These are phyloP conservation scores for Ormyrus pomaceus DNA, from an alignment of 2,888 invertebrate genomes.

Conservation along the genomic window DNA sequence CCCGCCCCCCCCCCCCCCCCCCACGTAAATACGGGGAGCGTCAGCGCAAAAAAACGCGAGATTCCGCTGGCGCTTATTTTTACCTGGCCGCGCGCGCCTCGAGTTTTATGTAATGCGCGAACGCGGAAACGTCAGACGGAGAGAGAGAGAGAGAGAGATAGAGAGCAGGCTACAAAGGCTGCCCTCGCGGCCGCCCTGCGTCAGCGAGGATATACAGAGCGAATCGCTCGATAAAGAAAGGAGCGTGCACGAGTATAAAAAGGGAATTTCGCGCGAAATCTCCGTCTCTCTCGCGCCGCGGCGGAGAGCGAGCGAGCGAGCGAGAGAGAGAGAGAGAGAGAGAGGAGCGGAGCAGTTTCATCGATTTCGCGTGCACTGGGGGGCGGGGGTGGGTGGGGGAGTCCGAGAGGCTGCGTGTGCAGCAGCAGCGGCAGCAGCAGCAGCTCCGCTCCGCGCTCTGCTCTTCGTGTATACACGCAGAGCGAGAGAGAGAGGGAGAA, in stretches of 20 bases:
- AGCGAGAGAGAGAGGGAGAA: constrained; percentile 31
- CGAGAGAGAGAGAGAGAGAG: constrained; percentile 1
- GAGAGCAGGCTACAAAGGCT: not conserved
- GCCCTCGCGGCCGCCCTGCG: no score
- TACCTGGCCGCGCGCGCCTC: not conserved
- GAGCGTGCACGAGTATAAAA: no score
- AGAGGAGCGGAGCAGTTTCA: constrained; percentile 44
- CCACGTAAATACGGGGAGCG: not conserved
- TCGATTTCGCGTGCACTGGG: constrained; percentile 50
- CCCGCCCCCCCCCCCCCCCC: no score
- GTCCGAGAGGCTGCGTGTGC: constrained; percentile 23
- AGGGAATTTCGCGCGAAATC: not conserved
- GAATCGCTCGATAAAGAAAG: no score
- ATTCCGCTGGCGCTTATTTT: not conserved
- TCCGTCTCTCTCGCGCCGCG: not conserved
- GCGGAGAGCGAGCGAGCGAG: not conserved
- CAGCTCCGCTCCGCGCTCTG: no score
- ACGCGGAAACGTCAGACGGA: constrained; percentile 44
- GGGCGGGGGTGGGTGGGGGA: not conserved
- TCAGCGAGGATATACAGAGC: no score
- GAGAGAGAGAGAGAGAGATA: constrained; percentile 4
- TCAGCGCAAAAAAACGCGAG: not conserved
- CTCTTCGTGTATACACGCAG: not conserved
- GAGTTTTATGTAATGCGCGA: constrained; percentile 24
- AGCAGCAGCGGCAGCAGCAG: no score